phyloP scores from a whole-genome alignment of 2,113 vertebrate genomes.

The Phoxinus phoxinus region DNA sequence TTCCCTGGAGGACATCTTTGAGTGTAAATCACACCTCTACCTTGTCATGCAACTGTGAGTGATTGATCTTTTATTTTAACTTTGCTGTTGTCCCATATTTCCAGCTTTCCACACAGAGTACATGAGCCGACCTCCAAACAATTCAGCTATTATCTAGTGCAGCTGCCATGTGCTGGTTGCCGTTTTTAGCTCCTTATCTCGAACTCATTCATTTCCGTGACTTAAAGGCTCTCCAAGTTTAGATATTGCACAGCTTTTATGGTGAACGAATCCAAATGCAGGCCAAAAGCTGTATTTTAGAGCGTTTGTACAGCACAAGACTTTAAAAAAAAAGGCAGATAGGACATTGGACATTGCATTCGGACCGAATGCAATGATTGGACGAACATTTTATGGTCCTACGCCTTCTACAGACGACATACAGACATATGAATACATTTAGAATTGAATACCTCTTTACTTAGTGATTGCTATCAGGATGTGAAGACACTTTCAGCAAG shows the following conservation, averaged over 20 bases:
- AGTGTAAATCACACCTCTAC: constrained; percentile 95
- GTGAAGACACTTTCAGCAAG: no score
- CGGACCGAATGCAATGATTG: no score
- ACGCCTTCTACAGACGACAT: no score
- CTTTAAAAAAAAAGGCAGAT: neutral
- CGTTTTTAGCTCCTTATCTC: constrained; percentile 45
- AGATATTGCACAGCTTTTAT: neutral
- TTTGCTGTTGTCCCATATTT: neutral
- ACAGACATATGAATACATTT: no score
- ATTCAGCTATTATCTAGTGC: constrained; percentile 45
- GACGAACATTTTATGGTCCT: no score
- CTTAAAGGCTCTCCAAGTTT: constrained; percentile 27
- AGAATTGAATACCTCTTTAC: no score
- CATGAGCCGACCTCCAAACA: constrained; percentile 12
- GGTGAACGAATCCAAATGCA: neutral
- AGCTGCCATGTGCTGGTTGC: constrained; percentile 22
- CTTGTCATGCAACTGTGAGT: constrained; percentile 99
- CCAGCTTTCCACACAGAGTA: neutral
- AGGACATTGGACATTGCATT: no score
- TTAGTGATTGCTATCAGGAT: no score
- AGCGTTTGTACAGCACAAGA: neutral
- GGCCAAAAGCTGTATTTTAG: neutral
- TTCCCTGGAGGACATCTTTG: constrained; percentile 96
- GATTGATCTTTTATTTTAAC: constrained; percentile 32
- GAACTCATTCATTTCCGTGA: constrained; percentile 29